Base-by-base conservation (phyloP, 2,113 vertebrate species). In the Sorex fumeus region DNA sequence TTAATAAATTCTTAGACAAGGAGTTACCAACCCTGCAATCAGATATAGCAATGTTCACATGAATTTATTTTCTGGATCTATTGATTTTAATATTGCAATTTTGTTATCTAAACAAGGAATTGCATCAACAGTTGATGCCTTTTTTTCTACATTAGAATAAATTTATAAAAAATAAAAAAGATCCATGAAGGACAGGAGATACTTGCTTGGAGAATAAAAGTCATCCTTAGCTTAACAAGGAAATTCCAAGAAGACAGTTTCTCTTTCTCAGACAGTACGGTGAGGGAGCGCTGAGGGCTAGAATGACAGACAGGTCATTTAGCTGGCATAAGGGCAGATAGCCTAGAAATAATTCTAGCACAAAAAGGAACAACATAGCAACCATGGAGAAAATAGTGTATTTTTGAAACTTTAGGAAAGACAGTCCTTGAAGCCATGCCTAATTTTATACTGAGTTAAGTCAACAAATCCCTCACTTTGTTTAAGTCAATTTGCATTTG, bases 381-480 rank as follows among this genome's bases (percentile, higher is more conserved):
- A 67, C 57, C 19, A 11, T 45, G 57, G 13, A 50, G 9, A 88
- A 91, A 85, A 74, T 53, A 28, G 66, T 66, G 34, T 74, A 27
- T 87, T 91, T 40, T 88, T 83, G n/a, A 91, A 90, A 43, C 47
- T 82, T 47, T 90, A 90, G 34, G 34, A 76, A 69, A 40, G 85
- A 67, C 1, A 18, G 16, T 27, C 60, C 11, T 94, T 90, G n/a
- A 47, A 93, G 21, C 21, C 32, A 84, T 36, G 69, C 47, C 70
- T 90, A 67, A 82, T 88, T 91, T 91, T 93, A 69, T 77, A 78
- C 84, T 89, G 47, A 86, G 66, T 90, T 45, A 50, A 84, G 50
- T 74, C 50, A 57, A 92, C 69, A 82, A 74, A 88, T 50, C 9
- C 6, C 47, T 50, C 47, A 50, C 47, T 13, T 40, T 69, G 88